These are phyloP conservation scores for Synodontis membranacea DNA, from an alignment of 2,113 vertebrate species.

Conservation along the genomic window DNA sequence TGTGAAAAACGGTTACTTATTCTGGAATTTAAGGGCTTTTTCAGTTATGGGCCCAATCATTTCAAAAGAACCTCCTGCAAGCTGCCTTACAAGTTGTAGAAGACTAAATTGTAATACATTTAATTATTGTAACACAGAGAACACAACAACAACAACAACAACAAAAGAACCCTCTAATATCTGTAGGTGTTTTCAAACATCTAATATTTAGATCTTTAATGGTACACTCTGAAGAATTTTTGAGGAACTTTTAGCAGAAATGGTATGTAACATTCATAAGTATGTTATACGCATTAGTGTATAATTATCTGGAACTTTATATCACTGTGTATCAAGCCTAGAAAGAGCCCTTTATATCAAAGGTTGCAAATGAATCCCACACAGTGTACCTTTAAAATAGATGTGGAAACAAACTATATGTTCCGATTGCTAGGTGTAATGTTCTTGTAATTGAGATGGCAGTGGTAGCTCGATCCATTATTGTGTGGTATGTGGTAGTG, in stretches of 20 bases:
- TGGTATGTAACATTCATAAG: too few relatives aligned
- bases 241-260: too few relatives aligned
- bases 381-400: too few relatives aligned
- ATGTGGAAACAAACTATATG: background rate
- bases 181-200: background rate
- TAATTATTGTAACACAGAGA: background rate
- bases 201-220: background rate
- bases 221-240: too few relatives aligned
- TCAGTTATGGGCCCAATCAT: background rate
- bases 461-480: background rate
- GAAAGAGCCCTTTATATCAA: too few relatives aligned
- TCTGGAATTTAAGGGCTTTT: background rate
- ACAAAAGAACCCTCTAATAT: background rate
- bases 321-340: too few relatives aligned
- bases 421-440: background rate
- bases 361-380: too few relatives aligned
- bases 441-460: background rate
- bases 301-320: too few relatives aligned
- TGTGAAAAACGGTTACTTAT: background rate
- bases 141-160: too few relatives aligned
- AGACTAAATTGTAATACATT: background rate
- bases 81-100: background rate
- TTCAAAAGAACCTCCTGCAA: background rate
- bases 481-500: background rate
- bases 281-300: too few relatives aligned